Evolutionary conservation across 2,113 vertebrate genomes (phyloP).

Genomic region (Lagopus muta): DNA sequence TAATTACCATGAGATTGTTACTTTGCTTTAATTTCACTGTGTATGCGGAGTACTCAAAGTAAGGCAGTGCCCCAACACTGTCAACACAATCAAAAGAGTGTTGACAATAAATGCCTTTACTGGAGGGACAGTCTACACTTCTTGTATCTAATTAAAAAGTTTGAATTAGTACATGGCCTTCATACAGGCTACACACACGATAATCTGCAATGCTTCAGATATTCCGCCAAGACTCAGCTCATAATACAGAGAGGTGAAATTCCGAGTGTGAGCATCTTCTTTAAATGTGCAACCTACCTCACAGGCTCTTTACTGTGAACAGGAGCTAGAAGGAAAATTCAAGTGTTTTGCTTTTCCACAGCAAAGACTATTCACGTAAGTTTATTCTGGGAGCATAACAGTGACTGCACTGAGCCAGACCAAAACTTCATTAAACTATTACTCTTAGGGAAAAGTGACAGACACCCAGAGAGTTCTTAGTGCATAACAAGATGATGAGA

Average conservation of each 20-base stretch:
- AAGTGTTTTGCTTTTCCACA: neutral
- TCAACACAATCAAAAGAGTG: neutral
- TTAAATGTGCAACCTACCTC: neutral
- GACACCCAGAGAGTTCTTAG: neutral
- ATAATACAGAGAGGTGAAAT: neutral
- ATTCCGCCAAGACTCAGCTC: neutral
- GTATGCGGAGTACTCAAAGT: neutral
- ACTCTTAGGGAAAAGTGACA: neutral
- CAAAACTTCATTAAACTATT: neutral
- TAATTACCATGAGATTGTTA: neutral
- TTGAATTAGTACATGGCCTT: neutral
- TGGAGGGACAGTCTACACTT: neutral
- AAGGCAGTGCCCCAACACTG: neutral
- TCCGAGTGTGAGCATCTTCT: neutral
- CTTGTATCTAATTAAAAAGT: neutral
- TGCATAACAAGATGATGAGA: neutral
- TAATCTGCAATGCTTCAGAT: neutral
- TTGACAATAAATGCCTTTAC: neutral
- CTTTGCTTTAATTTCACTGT: neutral
- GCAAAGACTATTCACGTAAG: neutral
- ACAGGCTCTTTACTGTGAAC: neutral
- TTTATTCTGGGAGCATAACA: neutral
- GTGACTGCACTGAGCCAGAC: neutral
- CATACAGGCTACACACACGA: neutral
- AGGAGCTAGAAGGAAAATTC: neutral